Evolutionary conservation across 2,888 invertebrate species (phyloP), one percentile per base, ranked within the genome.

Genomic region (Cataglyphis rosenhaueri): DNA sequence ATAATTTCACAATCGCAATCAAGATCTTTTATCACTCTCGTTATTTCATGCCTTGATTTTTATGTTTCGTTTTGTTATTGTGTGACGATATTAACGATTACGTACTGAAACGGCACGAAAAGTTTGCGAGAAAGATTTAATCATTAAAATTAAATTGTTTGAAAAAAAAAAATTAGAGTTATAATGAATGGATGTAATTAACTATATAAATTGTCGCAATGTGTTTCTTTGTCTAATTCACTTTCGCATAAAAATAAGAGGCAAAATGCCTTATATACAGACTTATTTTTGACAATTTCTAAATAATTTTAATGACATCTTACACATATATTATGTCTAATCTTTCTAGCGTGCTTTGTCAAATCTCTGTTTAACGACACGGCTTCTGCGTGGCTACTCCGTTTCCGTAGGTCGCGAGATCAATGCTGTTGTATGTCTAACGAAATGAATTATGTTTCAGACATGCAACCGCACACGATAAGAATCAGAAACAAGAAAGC

Each of bases 401-500:
- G 25, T 41, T 29, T 55, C n/a, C 15, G 9, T 41, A 12, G 21
- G 5, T 44, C 57, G 44, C 38, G 66, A 65, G 38, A 10, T 35
- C 25, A 15, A 29, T 29, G 12, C 59, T 12, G 12, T 59, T 78
- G 12, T 29, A 35, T 35, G 10, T 18, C 4, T 57, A 29, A 59
- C 57, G 1, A 38, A 57, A 32, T 68, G 41, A 78, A 59, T 66
- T 76, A 66, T 35, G 6, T 18, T 21, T 3, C 8, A 25, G 18
- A n/a, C 78, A 35, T 44, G 57, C 44, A 41, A 68, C n/a, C 21
- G 25, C 21, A 10, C 15, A 10, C 4, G 65, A 76, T 76, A 76
- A 76, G 44, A 35, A 68, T 78, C 76, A 59, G 59, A 59, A 78
- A 12, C 70, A 35, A 79, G 59, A 70, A 70, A 59, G 35, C 32